Conservation (phyloP, 2,888 invertebrate genomes). For the Sericinus montela region DNA sequence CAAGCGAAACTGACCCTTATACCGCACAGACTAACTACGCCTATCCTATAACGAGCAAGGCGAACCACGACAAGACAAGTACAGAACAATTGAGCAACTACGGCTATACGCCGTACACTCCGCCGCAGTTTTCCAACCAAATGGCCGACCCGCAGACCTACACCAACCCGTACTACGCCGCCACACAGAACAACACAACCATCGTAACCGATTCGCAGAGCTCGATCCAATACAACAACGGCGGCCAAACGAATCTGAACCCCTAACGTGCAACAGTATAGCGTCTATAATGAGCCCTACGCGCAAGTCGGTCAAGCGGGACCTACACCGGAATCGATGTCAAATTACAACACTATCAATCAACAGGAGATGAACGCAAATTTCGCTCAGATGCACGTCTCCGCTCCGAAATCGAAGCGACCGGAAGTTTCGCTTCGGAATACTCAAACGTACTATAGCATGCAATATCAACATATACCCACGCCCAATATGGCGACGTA, state of each 20-base stretch:
- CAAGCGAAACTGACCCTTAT: constrained; percentile 45
- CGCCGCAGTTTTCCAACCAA: constrained; percentile 50
- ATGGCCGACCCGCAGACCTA: constrained; percentile 51
- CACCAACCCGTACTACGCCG: constrained; percentile 57
- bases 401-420: constrained; percentile 40
- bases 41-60: constrained; percentile 41
- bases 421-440: constrained; percentile 36
- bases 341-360: constrained; percentile 33
- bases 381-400: constrained; percentile 61
- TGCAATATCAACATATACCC: constrained; percentile 50
- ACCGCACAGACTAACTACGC: constrained; percentile 40
- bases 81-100: constrained; percentile 40
- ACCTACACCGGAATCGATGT: constrained; percentile 38
- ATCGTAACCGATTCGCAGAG: constrained; percentile 54
- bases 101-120: constrained; percentile 55
- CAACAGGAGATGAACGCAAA: constrained; percentile 47
- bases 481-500: constrained; percentile 48
- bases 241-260: constrained; percentile 30
- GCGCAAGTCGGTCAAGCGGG: constrained; percentile 30
- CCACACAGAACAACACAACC: constrained; percentile 46
- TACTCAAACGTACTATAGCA: constrained; percentile 60
- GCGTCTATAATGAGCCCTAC: constrained; percentile 35
- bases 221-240: constrained; percentile 28
- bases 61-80: constrained; percentile 41
- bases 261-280: constrained; percentile 28